phyloP scores from a whole-genome alignment of 2,888 invertebrate genomes.

The Tinea semifulvella region DNA sequence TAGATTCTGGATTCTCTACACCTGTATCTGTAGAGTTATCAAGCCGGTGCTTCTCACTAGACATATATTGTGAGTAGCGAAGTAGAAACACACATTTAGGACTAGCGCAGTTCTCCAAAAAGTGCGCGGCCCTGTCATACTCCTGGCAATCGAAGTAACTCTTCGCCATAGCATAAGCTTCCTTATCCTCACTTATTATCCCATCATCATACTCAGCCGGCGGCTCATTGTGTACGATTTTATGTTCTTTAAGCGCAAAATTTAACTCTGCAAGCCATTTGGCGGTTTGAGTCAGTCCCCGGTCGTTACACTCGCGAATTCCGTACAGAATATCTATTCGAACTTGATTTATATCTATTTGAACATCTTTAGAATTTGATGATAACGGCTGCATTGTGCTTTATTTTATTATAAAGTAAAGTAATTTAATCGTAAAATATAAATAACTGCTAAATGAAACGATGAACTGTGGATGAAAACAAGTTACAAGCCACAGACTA shows the following conservation, averaged over 20 bases:
- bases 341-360: conserved; percentile 53
- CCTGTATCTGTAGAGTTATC: conserved; percentile 71
- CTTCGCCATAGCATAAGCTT: conserved; percentile 81
- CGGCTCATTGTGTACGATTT: conserved; percentile 62
- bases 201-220: conserved; percentile 42
- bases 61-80: conserved; percentile 86
- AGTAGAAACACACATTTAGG: conserved; percentile 83
- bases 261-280: conserved; percentile 92
- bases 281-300: conserved; percentile 81
- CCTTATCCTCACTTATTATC: conserved; percentile 70
- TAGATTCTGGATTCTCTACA: conserved; percentile 47
- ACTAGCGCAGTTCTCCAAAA: conserved; percentile 74
- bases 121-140: conserved; percentile 87
- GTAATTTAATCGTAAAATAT: too few species aligned
- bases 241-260: conserved; percentile 75
- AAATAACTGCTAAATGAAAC: too few species aligned
- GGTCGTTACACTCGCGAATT: conserved; percentile 75
- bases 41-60: conserved; percentile 88
- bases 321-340: conserved; percentile 48
- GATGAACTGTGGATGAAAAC: too few species aligned
- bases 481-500: too few species aligned
- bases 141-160: conserved; percentile 91
- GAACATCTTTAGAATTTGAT: conserved; percentile 45
- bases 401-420: not conserved
- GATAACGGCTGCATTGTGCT: conserved; percentile 15